Conservation (phyloP, 2,888 invertebrate genomes). For the Cinara cedri region DNA sequence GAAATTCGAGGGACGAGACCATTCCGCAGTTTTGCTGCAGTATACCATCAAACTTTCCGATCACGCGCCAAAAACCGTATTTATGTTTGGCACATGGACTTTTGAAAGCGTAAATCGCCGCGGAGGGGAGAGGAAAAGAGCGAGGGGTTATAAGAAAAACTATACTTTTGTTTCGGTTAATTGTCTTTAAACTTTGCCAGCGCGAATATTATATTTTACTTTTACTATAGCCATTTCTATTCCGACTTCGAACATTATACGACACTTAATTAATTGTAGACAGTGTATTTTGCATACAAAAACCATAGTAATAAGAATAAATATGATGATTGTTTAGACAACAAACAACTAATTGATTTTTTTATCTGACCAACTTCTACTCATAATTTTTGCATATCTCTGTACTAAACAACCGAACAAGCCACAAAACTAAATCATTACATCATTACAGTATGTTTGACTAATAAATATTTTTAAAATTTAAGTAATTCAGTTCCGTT, state of each 20-base stretch:
- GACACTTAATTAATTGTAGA: constrained; percentile 46
- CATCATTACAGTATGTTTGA: too few species aligned
- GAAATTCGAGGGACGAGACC: constrained; percentile 55
- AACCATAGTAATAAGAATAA: too few species aligned
- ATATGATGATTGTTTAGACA: too few species aligned
- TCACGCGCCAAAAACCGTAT: constrained; percentile 57
- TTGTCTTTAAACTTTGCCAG: constrained; percentile 33
- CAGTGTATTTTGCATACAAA: too few species aligned
- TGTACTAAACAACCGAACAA: too few species aligned
- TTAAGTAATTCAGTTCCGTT: too few species aligned
- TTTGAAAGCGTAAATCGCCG: constrained; percentile 16
- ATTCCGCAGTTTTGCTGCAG: constrained; percentile 39
- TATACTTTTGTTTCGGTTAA: constrained; percentile 47
- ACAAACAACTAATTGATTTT: too few species aligned
- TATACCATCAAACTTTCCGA: constrained; percentile 54
- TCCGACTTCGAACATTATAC: constrained; percentile 36
- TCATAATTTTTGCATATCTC: too few species aligned
- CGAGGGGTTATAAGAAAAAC: constrained; percentile 33
- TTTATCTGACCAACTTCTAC: too few species aligned
- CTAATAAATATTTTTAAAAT: too few species aligned
- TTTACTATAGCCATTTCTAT: constrained; percentile 29
- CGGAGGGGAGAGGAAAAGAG: constrained; percentile 25
- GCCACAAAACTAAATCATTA: too few species aligned
- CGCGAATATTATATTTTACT: background rate
- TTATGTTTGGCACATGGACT: constrained; percentile 54